Percentiles rank a stretch among this genome's conserved stretches.
Evolutionary conservation across 2,888 invertebrate genomes (phyloP).

Genomic region (Acrobasis repandana): DNA sequence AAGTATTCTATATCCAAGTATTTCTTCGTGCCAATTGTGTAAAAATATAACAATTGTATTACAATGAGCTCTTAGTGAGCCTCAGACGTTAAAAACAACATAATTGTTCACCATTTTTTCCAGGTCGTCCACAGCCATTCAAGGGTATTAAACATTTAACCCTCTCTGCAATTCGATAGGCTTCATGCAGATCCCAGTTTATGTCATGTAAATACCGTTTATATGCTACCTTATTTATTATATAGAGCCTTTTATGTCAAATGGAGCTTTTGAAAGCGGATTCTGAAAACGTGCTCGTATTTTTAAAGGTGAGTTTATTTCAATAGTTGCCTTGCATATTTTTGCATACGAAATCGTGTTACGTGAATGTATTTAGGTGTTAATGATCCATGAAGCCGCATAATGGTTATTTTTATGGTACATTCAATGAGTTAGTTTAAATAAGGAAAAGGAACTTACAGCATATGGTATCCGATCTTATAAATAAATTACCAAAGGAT

Average conservation of each 20-base stretch:
- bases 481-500: too few species aligned
- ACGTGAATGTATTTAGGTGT: constrained; percentile 1
- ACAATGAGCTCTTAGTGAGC: too few species aligned
- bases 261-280: constrained; percentile 35
- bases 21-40: too few species aligned
- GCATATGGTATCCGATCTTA: too few species aligned
- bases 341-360: constrained; percentile 11
- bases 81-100: background rate
- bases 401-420: background rate
- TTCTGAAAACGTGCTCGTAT: constrained; percentile 10
- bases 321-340: constrained; percentile 19
- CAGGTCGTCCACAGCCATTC: constrained; percentile 6
- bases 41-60: too few species aligned
- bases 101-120: background rate
- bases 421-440: background rate
- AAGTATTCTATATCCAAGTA: too few species aligned
- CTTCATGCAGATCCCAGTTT: constrained; percentile 21
- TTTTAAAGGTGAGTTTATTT: constrained; percentile 20
- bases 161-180: constrained; percentile 18
- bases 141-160: constrained; percentile 22
- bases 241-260: constrained; percentile 20
- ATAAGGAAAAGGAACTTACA: too few species aligned
- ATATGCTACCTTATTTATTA: constrained; percentile 34
- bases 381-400: background rate
- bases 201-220: constrained; percentile 22